Conservation (phyloP, 1,140 invertebrate species). For the Bathynomus jamesi region DNA sequence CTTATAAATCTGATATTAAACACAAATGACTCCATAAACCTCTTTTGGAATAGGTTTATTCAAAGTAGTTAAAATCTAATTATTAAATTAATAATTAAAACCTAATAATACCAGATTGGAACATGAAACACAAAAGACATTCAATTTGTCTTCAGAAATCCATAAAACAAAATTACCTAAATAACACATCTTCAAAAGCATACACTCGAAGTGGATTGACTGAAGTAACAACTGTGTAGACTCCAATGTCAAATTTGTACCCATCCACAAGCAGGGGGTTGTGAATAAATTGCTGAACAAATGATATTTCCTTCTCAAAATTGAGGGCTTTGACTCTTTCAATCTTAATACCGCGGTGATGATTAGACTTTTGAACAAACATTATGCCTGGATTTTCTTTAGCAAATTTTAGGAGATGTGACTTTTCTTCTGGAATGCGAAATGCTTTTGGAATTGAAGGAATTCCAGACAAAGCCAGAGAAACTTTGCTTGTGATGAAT, state of each 20-base stretch:
- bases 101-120: too few species aligned
- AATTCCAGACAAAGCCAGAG: conserved; percentile 67
- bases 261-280: conserved; percentile 75
- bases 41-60: too few species aligned
- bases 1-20: too few species aligned
- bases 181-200: conserved; percentile 77
- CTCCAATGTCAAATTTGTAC: conserved; percentile 92
- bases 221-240: conserved; percentile 87
- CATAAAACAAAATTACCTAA: too few species aligned
- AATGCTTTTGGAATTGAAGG: conserved; percentile 78
- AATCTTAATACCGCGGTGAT: conserved; percentile 80
- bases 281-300: conserved; percentile 80
- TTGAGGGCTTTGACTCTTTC: conserved; percentile 61
- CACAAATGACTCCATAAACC: too few species aligned
- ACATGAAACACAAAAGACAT: too few species aligned
- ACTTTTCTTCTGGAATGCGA: conserved; percentile 68
- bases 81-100: too few species aligned
- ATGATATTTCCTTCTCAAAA: conserved; percentile 63
- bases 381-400: conserved; percentile 56
- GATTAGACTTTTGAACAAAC: conserved; percentile 89
- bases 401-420: conserved; percentile 63
- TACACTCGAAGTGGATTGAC: conserved; percentile 83
- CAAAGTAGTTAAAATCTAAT: too few species aligned
- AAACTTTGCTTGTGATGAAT: conserved; percentile 90
- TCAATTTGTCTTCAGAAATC: too few species aligned